Percentiles rank a stretch among this genome's conserved stretches.
These are phyloP conservation scores for Pomacea maculata DNA, from an alignment of 1,140 invertebrate species.

Conservation along the genomic window DNA sequence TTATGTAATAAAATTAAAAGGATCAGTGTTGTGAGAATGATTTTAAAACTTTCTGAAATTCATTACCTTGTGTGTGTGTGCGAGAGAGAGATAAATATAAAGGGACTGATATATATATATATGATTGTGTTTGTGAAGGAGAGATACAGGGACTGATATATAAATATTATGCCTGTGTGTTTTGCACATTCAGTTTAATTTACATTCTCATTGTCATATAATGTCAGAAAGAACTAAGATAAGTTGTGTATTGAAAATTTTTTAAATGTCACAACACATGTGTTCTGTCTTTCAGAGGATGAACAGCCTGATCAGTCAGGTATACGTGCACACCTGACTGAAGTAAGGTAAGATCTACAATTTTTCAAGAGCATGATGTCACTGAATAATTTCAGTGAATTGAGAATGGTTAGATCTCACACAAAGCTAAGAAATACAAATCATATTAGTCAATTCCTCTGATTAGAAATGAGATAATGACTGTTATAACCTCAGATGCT, in stretches of 20 bases:
- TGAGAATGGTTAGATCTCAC: not conserved
- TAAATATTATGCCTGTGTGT: not conserved
- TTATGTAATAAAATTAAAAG: too few species aligned
- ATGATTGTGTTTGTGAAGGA: slow-evolving; percentile 46
- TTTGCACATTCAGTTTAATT: not conserved
- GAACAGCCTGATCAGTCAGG: slow-evolving; percentile 32
- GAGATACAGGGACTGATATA: not conserved
- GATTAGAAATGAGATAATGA: not conserved
- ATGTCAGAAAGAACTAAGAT: too few species aligned
- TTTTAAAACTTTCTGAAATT: too few species aligned
- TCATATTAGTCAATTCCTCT: not conserved
- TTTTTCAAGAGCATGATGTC: not conserved
- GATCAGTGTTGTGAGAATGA: too few species aligned
- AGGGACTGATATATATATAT: not conserved
- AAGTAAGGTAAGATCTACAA: slow-evolving; percentile 23
- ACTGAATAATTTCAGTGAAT: not conserved
- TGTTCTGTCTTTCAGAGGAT: slow-evolving; percentile 4
- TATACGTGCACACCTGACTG: slow-evolving; percentile 29
- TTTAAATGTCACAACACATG: not conserved
- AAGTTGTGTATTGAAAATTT: not conserved
- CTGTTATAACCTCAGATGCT: slow-evolving; percentile 8
- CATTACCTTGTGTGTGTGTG: too few species aligned
- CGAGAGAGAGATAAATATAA: too few species aligned
- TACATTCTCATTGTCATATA: too few species aligned
- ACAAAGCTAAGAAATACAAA: not conserved